A percentile compares a stretch with the other conserved stretches of the same genome.
Conservation (phyloP, 2,888 invertebrate genomes). For the Apocheima hispidaria region DNA sequence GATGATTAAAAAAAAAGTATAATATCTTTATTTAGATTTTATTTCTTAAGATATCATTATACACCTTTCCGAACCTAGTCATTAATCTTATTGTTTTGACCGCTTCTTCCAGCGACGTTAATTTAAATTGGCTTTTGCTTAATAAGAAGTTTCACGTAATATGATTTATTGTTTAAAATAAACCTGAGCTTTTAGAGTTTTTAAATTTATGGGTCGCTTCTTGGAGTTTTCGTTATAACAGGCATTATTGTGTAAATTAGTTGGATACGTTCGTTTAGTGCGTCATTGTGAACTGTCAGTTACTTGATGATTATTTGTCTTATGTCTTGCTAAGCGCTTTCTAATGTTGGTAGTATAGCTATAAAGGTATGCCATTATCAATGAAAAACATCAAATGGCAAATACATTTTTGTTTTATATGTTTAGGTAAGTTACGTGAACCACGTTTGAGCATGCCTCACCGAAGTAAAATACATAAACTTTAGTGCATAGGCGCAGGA, state of each 20-base stretch:
- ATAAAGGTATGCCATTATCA: too few species aligned
- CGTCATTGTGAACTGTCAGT: background rate
- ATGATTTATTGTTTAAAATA: constrained; percentile 69
- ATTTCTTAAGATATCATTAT: constrained; percentile 24
- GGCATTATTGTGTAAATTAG: constrained; percentile 24
- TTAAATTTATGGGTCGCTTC: constrained; percentile 35
- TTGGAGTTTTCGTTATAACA: constrained; percentile 31
- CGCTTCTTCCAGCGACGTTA: constrained; percentile 68
- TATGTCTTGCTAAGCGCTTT: background rate
- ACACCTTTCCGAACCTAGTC: constrained; percentile 52
- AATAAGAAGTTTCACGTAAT: constrained; percentile 70
- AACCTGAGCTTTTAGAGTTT: constrained; percentile 37
- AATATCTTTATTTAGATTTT: background rate
- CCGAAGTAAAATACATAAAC: too few species aligned
- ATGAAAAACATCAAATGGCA: too few species aligned
- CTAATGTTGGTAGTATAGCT: too few species aligned
- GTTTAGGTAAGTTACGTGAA: too few species aligned
- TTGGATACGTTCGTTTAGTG: constrained; percentile 1
- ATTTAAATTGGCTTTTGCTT: constrained; percentile 70
- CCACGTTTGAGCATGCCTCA: too few species aligned
- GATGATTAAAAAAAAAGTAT: background rate
- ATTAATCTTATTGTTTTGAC: constrained; percentile 70
- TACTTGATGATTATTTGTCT: background rate
- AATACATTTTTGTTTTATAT: too few species aligned
- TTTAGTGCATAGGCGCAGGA: too few species aligned